Evolutionary conservation across 2,797 vertebrate species (phyloP), one percentile per base, ranked within the genome.

Genomic region (Pseudochirops cupreus): DNA sequence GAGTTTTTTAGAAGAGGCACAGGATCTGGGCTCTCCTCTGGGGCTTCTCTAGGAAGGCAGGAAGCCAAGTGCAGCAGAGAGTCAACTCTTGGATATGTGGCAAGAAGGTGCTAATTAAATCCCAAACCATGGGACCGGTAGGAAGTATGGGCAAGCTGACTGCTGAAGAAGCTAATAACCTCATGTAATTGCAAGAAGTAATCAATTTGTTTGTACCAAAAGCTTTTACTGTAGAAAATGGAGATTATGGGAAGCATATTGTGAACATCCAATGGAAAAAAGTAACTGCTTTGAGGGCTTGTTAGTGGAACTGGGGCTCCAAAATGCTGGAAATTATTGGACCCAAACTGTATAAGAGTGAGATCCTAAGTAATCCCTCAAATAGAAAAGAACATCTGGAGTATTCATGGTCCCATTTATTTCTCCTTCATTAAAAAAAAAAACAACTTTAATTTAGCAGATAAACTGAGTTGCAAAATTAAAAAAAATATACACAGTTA

Each of bases 1-100:
- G 4, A 93, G 6, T 26, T 28, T 95, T 93, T 92, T 95, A 67
- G 24, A 95, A 62, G 95, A 97, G 39, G 46, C 29, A 46, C 74
- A 46, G 39, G 18, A 82, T 82, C 74, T 82, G 74, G 6, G 12
- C 0, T 11, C 39, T 6, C 16, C 74, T 24, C 16, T 39, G n/a
- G 39, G 18, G n/a, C 21, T 24, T 82, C n/a, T 82, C 74, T 46
- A 82, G 39, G 67, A 6, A 82, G 67, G 18, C n/a, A 82, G 21
- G 21, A 82, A 82, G n/a, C 39, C 74, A 46, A 82, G 39, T 46
- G 39, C 39, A 82, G 21, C 74, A 39, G n/a, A 82, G n/a, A 82
- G 74, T 18, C 74, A 82, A 26, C 6, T 82, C 67, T 21, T 74
- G 9, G 2, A n/a, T 74, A 39, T 74, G 67, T 46, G 21, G 74